Percentiles rank a stretch among this genome's conserved stretches.
Evolutionary conservation across 2,797 vertebrate genomes (phyloP).

Genomic region (Orestias chungarensis): DNA sequence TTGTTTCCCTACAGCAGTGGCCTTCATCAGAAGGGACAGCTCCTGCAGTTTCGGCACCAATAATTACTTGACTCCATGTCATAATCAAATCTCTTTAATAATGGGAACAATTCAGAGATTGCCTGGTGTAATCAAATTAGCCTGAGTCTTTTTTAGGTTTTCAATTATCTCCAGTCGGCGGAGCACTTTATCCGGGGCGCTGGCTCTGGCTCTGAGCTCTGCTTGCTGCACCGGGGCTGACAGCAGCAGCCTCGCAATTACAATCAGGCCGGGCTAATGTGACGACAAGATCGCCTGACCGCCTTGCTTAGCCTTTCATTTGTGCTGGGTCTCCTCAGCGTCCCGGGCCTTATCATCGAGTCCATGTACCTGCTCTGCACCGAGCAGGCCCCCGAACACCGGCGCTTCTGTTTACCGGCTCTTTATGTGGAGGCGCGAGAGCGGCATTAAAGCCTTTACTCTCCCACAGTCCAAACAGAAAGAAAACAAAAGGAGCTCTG

Average conservation of each 20-base stretch:
- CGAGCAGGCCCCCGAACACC: conserved; percentile 25
- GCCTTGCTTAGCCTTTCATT: conserved; percentile 73
- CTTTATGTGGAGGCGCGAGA: conserved; percentile 26
- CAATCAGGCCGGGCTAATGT: conserved; percentile 69
- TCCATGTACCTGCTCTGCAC: conserved; percentile 51
- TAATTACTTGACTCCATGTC: conserved; percentile 86
- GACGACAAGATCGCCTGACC: conserved; percentile 73
- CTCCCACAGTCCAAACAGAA: conserved; percentile 30
- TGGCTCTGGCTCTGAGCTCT: conserved; percentile 61
- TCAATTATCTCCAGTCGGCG: conserved; percentile 87
- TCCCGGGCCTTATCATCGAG: conserved; percentile 45
- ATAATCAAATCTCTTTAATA: conserved; percentile 92
- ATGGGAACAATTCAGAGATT: conserved; percentile 89
- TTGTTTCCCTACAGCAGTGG: conserved; percentile 47
- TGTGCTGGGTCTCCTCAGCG: conserved; percentile 51
- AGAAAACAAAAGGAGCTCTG: conserved; percentile 33
- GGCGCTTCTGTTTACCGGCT: conserved; percentile 33
- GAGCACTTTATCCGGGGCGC: conserved; percentile 82
- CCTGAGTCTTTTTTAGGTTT: conserved; percentile 91
- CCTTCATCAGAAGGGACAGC: conserved; percentile 71
- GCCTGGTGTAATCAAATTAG: conserved; percentile 92
- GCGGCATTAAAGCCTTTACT: conserved; percentile 38
- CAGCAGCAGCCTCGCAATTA: conserved; percentile 73
- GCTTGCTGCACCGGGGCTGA: conserved; percentile 59
- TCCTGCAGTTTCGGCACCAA: conserved; percentile 78